Conservation (phyloP, 2,888 invertebrate genomes). For the Synergus japonicus region DNA sequence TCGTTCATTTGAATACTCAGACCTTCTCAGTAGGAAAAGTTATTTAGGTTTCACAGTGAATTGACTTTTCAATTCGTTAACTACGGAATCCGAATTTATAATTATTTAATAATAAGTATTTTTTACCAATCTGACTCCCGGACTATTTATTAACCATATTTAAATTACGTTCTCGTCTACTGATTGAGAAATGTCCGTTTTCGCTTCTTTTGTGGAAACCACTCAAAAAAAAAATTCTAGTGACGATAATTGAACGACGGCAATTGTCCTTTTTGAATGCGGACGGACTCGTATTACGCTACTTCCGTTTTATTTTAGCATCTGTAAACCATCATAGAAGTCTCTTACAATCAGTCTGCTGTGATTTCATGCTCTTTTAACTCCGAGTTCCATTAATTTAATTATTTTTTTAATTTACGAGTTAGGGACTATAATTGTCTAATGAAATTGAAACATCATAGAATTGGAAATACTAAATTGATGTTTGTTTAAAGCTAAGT, state of each 20-base stretch:
- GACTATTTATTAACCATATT: background rate
- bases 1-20: too few species aligned
- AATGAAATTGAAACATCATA: background rate
- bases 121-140: background rate
- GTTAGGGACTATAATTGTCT: background rate
- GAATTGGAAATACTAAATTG: background rate
- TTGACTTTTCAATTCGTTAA: background rate
- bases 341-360: slow-evolving; percentile 6
- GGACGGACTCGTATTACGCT: slow-evolving; percentile 16
- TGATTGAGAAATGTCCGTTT: background rate
- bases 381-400: background rate
- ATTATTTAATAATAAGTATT: background rate
- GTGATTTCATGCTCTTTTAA: slow-evolving; percentile 31
- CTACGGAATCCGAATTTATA: background rate
- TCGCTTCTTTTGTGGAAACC: background rate
- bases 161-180: background rate
- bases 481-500: background rate
- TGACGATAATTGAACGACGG: slow-evolving; percentile 26
- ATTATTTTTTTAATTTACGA: background rate
- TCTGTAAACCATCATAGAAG: slow-evolving; percentile 31
- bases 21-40: too few species aligned
- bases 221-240: background rate
- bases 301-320: slow-evolving; percentile 34
- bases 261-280: slow-evolving; percentile 30
- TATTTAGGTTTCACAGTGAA: background rate